Evolutionary conservation across 2,888 invertebrate species (phyloP), one percentile per base, ranked within the genome.

Genomic region (Drosophila falleni): DNA sequence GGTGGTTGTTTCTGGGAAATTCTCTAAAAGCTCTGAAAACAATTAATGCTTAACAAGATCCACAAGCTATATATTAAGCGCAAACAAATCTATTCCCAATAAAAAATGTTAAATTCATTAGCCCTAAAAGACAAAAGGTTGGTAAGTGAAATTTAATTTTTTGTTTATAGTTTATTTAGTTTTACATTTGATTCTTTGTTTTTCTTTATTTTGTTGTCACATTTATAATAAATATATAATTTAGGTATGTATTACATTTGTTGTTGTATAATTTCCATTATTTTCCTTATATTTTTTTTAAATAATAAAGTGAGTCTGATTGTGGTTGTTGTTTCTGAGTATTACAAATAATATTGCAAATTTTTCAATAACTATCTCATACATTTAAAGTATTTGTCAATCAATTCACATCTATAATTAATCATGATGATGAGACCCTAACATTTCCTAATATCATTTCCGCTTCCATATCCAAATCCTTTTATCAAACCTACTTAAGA

Each of bases 291-390:
- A 31, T 44, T 29, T 41, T 47, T n/a, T 1, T 19, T 15, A 54
- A 44, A 49, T 71, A 53, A 73, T 59, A 46, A 58, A 41, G 55
- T 74, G 82, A 64, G 49, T 76, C 51, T 64, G 41, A 39, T 47
- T 58, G 47, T 58, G 58, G 33, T 39, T 53, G 51, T 51, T 11
- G 16, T 29, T 55, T 51, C 54, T 64, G 74, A 71, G 80, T 81
- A 79, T 81, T 75, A 70, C 42, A 74, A 70, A 85, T 77, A 81
- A 75, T 84, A 83, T 83, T 77, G 78, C 75, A 61, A 69, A 65
- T 55, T 51, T 51, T 10, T 41, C 42, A 55, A 58, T 23, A 44
- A 61, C 49, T 56, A 33, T 71, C 56, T 44, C 51, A 58, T 49
- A 50, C 37, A 58, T 29, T 19, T 47, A 26, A 29, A 47, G 35